Evolutionary conservation across 2,113 vertebrate genomes (phyloP), one percentile per base, ranked within the genome.

Genomic region (Turdus rufiventris): DNA sequence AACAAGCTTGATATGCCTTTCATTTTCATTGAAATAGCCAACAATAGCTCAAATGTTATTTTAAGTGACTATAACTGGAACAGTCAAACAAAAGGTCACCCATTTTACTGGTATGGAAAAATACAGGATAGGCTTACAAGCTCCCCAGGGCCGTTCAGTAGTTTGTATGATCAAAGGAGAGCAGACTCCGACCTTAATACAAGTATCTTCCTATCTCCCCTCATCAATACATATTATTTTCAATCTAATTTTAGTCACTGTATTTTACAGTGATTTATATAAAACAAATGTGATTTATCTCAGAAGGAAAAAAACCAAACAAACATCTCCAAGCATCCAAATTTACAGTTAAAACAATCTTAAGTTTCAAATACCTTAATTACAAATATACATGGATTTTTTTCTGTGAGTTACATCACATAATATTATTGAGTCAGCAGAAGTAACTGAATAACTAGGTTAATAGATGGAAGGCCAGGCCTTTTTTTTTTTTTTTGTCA

Each of bases 31-130:
- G 71, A 91, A 95, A 94, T 42, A 70, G 62, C 80, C 84, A 94
- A 89, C 95, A 96, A 95, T 89, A 96, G 94, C 89, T 88, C 85
- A 82, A 89, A 76, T 43, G 89, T 97, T 94, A 96, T 97, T 96
- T 96, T 94, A 93, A 73, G 89, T 82, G 89, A 85, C 85, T 70
- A 63, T 85, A 96, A 95, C 89, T 85, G 74, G 95, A 94, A 94
- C 95, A 94, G 89, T 89, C 89, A 94, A 72, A 95, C 74, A 85
- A 95, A 96, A 95, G 89, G 91, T 96, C 93, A 97, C 95, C 93
- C 77, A 96, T 83, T 95, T 96, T 90, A 80, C 91, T 76, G 89
- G 60, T 57, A 74, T 90, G 93, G 94, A 96, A 96, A 97, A 96
- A 94, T 67, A 95, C 93, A 95, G 56, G 19, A 83, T 11, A 77